These are phyloP conservation scores for Tetragnatha versicolor DNA, from an alignment of 1,140 invertebrate species.

Conservation along the genomic window DNA sequence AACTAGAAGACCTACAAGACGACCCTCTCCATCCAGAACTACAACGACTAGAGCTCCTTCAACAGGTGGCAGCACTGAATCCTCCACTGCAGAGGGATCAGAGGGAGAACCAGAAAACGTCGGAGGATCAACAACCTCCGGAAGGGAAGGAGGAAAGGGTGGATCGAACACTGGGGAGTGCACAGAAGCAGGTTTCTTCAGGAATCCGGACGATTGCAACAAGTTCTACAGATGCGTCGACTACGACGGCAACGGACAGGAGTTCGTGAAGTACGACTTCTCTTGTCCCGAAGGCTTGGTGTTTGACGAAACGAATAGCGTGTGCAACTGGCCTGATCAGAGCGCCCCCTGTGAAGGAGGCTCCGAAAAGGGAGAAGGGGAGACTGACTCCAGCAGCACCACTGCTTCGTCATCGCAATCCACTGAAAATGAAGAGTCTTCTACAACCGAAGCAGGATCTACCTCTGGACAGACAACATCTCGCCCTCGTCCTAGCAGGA, in stretches of 20 bases:
- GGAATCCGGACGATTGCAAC: constrained; percentile 71
- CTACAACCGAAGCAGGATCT: background rate
- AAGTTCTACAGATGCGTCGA: constrained; percentile 69
- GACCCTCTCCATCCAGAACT: too few species aligned
- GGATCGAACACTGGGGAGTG: constrained; percentile 62
- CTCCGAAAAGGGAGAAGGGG: background rate
- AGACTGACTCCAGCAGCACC: background rate
- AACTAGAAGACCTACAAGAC: too few species aligned
- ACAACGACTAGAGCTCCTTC: too few species aligned
- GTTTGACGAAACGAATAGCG: constrained; percentile 62
- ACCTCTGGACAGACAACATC: too few species aligned
- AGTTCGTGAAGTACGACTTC: constrained; percentile 68
- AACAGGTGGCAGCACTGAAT: too few species aligned
- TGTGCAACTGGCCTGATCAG: constrained; percentile 65
- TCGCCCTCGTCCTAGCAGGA: too few species aligned
- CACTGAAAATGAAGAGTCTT: too few species aligned
- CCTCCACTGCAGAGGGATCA: too few species aligned
- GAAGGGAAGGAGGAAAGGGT: constrained; percentile 64
- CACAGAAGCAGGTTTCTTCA: constrained; percentile 71
- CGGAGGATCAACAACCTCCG: too few species aligned
- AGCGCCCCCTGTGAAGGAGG: constrained; percentile 70
- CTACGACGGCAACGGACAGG: constrained; percentile 67
- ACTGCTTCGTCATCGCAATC: constrained; percentile 47
- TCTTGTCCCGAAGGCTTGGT: constrained; percentile 62
- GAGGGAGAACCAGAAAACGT: too few species aligned